Base-by-base conservation (phyloP, 2,797 vertebrate species). In the Sarcoramphus papa region DNA sequence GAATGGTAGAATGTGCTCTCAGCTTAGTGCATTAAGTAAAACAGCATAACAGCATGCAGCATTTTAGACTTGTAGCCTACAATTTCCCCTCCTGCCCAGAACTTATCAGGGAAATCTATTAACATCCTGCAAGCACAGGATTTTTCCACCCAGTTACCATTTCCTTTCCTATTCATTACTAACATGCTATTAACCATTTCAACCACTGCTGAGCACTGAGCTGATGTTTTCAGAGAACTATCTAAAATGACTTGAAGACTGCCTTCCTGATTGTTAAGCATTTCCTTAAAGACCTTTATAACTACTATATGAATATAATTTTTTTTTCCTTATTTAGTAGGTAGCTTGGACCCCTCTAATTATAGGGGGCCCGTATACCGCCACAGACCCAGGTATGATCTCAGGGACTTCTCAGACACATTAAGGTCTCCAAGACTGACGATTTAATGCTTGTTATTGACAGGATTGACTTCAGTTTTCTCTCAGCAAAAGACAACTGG, bases 21-120 rank as follows among this genome's bases (percentile, higher is more conserved):
- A 7, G 33, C 82, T 93, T 80, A 95, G 62, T 90, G 80, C 77
- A 69, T 89, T 90, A 90, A 95, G 56, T 37, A 93, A 92, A 94
- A 70, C 63, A 95, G 79, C 51, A 18, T 88, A 93, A 93, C 80
- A 95, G 76, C 79, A 90, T 70, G 83, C 54, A 84, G 74, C 43
- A 64, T 93, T 96, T 96, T 86, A 92, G 35, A 62, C 47, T 82
- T 41, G 59, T 24, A 95, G 74, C 40, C 69, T 73, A 84, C 69
- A 78, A 75, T 94, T 80, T 92, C 22, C 60, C 33, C 45, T 91
- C 78, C 64, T 88, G 60, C 48, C 33, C 84, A 77, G 89, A 93
- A 88, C 48, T 79, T 91, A 93, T 88, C 83, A 84, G 51, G 23
- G 54, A 90, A 40, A 90, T 87, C 85, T 93, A 88, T 86, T 90